Evolutionary conservation across 2,888 invertebrate genomes (phyloP).

Genomic region (Maniola hyperantus): DNA sequence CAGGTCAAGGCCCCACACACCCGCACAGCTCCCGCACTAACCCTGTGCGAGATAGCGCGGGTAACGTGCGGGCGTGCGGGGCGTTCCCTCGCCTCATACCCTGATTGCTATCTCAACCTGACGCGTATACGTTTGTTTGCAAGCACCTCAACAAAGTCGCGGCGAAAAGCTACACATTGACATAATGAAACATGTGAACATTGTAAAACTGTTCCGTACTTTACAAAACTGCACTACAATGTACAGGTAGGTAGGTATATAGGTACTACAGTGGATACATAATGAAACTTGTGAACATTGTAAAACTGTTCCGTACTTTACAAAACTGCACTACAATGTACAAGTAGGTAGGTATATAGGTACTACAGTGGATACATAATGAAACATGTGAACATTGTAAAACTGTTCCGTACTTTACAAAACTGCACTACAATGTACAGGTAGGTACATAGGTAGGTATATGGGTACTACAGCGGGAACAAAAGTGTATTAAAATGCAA

Average conservation of each 20-base stretch:
- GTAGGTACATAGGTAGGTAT: not conserved
- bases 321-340: too few relatives aligned
- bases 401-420: not conserved
- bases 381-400: not conserved
- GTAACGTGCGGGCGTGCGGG: too few relatives aligned
- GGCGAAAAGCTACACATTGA: not conserved
- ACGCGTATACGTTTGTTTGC: too few relatives aligned
- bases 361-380: not conserved
- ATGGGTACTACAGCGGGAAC: constrained; percentile 8
- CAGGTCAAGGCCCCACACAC: too few relatives aligned
- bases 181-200: not conserved
- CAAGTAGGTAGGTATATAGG: too few relatives aligned
- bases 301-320: too few relatives aligned
- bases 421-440: not conserved
- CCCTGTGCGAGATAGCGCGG: too few relatives aligned
- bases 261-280: not conserved
- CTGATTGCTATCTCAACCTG: too few relatives aligned
- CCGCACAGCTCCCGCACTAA: too few relatives aligned
- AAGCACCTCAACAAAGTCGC: too few relatives aligned
- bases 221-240: not conserved
- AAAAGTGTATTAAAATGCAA: constrained; percentile 36
- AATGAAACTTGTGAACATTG: too few relatives aligned
- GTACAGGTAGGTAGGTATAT: not conserved
- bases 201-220: not conserved
- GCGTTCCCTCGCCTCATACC: too few relatives aligned